phyloP scores from a whole-genome alignment of 2,113 vertebrate species.

The Uria aalge region DNA sequence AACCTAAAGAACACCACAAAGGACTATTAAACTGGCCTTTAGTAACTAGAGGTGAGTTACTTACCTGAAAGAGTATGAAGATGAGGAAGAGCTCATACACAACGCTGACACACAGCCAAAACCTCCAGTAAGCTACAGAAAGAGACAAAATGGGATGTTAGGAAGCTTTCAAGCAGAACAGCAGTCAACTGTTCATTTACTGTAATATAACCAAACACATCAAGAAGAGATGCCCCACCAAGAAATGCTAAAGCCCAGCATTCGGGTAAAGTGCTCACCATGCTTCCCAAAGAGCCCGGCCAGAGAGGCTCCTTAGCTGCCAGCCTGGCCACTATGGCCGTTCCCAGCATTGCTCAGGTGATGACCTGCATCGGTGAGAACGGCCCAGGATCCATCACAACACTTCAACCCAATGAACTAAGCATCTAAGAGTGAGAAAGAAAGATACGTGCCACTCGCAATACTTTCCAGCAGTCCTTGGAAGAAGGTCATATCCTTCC shows the following conservation, averaged over 20 bases:
- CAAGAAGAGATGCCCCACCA: not conserved
- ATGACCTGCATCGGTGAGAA: not conserved
- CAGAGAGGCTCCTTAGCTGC: not conserved
- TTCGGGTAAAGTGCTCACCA: no score
- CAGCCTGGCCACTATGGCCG: rapidly evolving
- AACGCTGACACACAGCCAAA: conserved; percentile 97
- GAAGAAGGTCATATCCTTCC: not conserved
- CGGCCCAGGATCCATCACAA: no score
- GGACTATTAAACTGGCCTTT: not conserved
- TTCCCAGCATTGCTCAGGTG: not conserved
- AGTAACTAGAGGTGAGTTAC: not conserved
- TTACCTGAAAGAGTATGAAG: conserved; percentile 98
- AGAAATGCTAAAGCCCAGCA: rapidly evolving
- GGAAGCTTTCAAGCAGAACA: not conserved
- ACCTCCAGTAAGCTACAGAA: conserved; percentile 91
- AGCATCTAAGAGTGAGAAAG: not conserved
- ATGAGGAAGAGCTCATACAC: conserved; percentile 99
- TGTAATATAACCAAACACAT: not conserved
- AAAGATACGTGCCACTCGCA: not conserved
- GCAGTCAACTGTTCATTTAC: not conserved
- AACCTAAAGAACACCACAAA: not conserved
- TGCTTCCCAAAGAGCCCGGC: not conserved
- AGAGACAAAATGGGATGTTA: not conserved
- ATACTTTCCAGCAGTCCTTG: not conserved
- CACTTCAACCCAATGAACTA: not conserved